A percentile compares a stretch with the other conserved stretches of the same genome.
These are phyloP conservation scores for Megaceryle alcyon DNA, from an alignment of 2,797 vertebrate genomes.

Conservation along the genomic window DNA sequence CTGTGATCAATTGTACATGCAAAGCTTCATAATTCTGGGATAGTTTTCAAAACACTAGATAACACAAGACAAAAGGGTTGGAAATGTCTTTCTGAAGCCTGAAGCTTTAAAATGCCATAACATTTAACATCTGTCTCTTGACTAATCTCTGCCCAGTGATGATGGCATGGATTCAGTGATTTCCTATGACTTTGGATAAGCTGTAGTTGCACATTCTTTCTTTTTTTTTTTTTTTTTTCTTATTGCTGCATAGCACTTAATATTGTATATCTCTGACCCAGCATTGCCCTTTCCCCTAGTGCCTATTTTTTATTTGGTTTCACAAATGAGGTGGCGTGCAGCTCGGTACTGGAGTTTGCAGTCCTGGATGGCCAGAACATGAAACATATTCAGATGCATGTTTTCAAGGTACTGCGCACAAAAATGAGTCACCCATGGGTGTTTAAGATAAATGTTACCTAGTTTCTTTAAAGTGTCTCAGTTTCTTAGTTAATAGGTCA, in stretches of 20 bases:
- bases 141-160: background rate
- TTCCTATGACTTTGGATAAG: background rate
- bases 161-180: background rate
- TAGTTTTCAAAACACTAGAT: background rate
- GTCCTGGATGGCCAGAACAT: background rate
- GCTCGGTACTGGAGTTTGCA: background rate
- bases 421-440: background rate
- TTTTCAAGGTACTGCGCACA: background rate
- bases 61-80: background rate
- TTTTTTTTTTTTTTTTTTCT: conserved; percentile 15
- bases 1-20: background rate
- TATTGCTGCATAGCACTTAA: background rate
- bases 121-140: background rate
- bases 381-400: background rate
- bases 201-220: background rate
- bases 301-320: background rate
- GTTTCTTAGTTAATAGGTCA: background rate
- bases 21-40: background rate
- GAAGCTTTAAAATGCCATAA: background rate
- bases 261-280: background rate
- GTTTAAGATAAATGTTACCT: background rate
- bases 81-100: background rate
- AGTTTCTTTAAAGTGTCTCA: background rate
- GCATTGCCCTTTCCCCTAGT: background rate
- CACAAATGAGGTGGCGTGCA: background rate